Base-by-base conservation (phyloP, 2,797 vertebrate species). In the Mus minutoides region DNA sequence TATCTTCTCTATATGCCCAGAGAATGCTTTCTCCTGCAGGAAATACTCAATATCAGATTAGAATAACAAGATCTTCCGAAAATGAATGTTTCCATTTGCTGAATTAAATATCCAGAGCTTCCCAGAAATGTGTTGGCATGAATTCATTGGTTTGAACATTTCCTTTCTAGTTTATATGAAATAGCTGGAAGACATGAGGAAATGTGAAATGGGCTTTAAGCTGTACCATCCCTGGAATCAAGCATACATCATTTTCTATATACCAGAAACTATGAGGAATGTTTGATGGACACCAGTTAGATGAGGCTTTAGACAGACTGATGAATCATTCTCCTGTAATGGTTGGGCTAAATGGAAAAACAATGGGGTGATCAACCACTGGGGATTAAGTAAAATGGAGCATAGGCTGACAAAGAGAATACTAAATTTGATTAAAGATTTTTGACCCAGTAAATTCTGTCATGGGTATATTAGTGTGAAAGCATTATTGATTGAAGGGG, bases 21-120 rank as follows among this genome's bases (percentile, higher is more conserved):
- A 95, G 46, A 96, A 94, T 94, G 95, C 77, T 92, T 94, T 94
- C 49, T 94, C 92, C 76, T 95, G 76, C 73, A 97, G 94, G 85
- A 97, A 96, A 95, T 91, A 92, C 5, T 92, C 76, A 77, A 56
- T 96, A 96, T 94, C 40, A 75, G 78, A 96, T 97, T 95, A 96
- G 79, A 60, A 89, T 96, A 96, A 97, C 64, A 97, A 95, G 95
- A 96, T 94, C 86, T 93, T 91, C 93, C 75, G 58, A 85, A 90
- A 97, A 94, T 52, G 60, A 94, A 96, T 91, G 79, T 87, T 94
- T 90, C 94, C 94, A 97, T 92, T 96, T 96, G 79, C 71, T 88
- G 90, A 96, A 97, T 97, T 95, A 97, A 96, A 97, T 92, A 96
- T 91, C 97, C 95, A 96, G 88, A 91, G 60, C 52, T 96, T 98